Conservation (phyloP, 2,113 vertebrate species). For the Phylloscopus trochiloides region DNA sequence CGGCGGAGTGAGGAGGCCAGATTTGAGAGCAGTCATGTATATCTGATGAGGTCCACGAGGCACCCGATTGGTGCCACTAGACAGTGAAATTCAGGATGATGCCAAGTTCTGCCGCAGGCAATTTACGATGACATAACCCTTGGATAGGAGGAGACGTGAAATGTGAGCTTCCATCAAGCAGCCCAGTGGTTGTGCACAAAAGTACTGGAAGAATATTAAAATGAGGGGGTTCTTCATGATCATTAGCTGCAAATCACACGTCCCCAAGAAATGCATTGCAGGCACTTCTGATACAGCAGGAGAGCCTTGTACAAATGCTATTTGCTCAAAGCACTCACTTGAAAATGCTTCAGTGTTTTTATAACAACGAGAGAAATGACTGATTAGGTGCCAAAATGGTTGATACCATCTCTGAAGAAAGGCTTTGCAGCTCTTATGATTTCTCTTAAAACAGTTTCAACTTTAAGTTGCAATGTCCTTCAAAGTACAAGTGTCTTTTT, state of each 20-base stretch:
- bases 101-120: constrained; percentile 3
- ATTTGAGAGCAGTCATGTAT: constrained; percentile 25
- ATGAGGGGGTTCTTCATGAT: background rate
- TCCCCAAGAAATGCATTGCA: background rate
- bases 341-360: background rate
- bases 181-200: fast-evolving
- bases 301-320: background rate
- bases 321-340: background rate
- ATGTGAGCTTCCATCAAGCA: background rate
- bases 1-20: background rate
- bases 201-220: background rate
- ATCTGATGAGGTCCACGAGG: background rate
- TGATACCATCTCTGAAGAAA: background rate
- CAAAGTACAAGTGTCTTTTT: background rate
- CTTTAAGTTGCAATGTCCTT: background rate
- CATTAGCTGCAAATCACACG: background rate
- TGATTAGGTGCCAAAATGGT: background rate
- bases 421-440: background rate
- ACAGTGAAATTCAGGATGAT: background rate
- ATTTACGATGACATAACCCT: constrained; percentile 7
- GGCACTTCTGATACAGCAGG: background rate
- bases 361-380: background rate
- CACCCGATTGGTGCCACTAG: background rate
- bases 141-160: background rate
- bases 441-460: background rate